Percentiles rank a stretch among this genome's conserved stretches.
Conservation (phyloP, 2,113 vertebrate species). For the Tapirus terrestris region DNA sequence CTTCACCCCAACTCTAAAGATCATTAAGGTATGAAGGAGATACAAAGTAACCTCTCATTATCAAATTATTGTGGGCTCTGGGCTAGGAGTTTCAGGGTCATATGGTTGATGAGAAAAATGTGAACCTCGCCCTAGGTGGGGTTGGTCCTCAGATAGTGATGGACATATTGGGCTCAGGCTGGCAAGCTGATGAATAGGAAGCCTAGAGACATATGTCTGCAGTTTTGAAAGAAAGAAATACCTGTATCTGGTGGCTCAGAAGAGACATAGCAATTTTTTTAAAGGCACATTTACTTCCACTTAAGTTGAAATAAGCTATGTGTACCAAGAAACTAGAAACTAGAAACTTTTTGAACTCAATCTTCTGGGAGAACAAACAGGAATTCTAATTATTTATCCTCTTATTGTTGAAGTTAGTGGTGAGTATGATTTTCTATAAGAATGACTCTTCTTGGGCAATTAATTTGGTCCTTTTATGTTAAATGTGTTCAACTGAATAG, state of each 20-base stretch:
- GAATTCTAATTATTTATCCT: constrained; percentile 1
- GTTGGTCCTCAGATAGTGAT: neutral
- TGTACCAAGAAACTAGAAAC: neutral
- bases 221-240: constrained; percentile 11
- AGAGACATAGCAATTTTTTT: neutral
- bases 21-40: neutral
- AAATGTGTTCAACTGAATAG: constrained; percentile 30
- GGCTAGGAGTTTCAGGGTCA: neutral
- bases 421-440: constrained; percentile 15
- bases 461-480: constrained; percentile 32
- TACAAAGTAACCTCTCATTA: neutral
- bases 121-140: neutral
- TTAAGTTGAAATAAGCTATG: neutral
- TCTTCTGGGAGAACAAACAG: neutral
- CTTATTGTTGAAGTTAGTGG: neutral
- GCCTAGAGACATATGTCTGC: neutral
- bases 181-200: neutral
- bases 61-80: neutral
- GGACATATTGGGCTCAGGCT: neutral
- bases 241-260: neutral
- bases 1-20: neutral
- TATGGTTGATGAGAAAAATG: neutral
- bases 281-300: neutral
- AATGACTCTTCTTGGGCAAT: neutral
- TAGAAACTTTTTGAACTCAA: neutral